phyloP scores from a whole-genome alignment of 2,113 vertebrate genomes.

The Tachysurus fulvidraco region DNA sequence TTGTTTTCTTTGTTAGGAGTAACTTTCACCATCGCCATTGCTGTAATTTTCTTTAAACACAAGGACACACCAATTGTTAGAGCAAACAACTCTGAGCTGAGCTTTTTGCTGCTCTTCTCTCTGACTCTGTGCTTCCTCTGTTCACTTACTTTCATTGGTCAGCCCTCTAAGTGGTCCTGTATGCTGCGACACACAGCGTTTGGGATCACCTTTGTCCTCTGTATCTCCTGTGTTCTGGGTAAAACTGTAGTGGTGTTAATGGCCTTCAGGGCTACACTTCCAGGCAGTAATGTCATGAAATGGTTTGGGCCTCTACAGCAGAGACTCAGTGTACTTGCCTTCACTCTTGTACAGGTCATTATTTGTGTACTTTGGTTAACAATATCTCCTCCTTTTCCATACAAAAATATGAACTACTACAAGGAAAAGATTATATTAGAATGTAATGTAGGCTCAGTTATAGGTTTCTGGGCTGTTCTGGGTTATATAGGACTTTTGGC shows the following conservation, averaged over 20 bases:
- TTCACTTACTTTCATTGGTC: constrained; percentile 4
- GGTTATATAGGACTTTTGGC: constrained; percentile 70
- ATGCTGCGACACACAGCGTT: constrained; percentile 6
- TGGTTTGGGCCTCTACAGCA: constrained; percentile 50
- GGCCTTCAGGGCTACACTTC: constrained; percentile 45
- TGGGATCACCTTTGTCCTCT: background rate
- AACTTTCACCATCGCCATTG: constrained; percentile 43
- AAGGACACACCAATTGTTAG: constrained; percentile 56
- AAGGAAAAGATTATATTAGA: constrained; percentile 47
- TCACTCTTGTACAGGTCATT: constrained; percentile 35
- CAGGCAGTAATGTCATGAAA: constrained; percentile 45
- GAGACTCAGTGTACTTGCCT: constrained; percentile 38
- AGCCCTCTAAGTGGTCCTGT: constrained; percentile 8
- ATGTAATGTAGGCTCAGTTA: constrained; percentile 59
- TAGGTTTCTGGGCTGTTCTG: constrained; percentile 68
- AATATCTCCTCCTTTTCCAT: constrained; percentile 40
- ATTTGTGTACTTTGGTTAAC: constrained; percentile 47
- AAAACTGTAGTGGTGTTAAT: constrained; percentile 51
- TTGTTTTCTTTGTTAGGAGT: constrained; percentile 51
- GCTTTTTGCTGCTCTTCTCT: constrained; percentile 60
- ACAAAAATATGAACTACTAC: constrained; percentile 44
- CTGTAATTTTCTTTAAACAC: constrained; percentile 53
- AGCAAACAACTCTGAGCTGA: constrained; percentile 59
- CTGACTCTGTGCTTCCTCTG: constrained; percentile 47
- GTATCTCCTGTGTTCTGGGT: constrained; percentile 34